Conservation (phyloP, 1,140 invertebrate genomes). For the Coptotermes formosanus region DNA sequence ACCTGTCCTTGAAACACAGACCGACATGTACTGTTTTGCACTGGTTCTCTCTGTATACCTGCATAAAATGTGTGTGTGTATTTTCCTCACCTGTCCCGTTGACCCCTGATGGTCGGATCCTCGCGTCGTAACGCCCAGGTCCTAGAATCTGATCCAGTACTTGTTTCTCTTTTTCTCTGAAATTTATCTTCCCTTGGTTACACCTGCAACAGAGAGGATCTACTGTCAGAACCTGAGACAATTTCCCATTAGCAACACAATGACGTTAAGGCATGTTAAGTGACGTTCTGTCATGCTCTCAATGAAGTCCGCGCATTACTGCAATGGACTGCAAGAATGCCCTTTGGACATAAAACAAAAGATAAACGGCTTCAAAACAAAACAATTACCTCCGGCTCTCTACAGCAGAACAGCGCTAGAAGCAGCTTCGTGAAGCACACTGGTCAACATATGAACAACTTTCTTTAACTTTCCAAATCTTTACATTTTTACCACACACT, state of each 20-base stretch:
- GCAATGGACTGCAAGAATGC: no score
- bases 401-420: no score
- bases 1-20: no score
- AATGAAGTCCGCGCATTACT: not conserved
- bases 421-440: no score
- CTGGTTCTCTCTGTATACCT: no score
- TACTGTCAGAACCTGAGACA: not conserved
- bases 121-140: conserved; percentile 84
- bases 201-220: conserved; percentile 47
- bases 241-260: not conserved
- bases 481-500: no score
- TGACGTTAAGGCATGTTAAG: not conserved
- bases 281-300: not conserved
- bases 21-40: no score
- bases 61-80: not conserved
- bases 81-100: conserved; percentile 82
- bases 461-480: no score
- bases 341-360: no score
- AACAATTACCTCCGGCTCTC: no score
- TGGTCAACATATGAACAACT: no score
- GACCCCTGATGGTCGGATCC: conserved; percentile 87
- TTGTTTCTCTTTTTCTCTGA: conserved; percentile 90
- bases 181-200: conserved; percentile 74
- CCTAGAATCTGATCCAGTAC: conserved; percentile 91
- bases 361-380: no score